A percentile compares a stretch with the other conserved stretches of the same genome.
phyloP scores from a whole-genome alignment of 2,888 invertebrate genomes.

The Drosophila seclusa region DNA sequence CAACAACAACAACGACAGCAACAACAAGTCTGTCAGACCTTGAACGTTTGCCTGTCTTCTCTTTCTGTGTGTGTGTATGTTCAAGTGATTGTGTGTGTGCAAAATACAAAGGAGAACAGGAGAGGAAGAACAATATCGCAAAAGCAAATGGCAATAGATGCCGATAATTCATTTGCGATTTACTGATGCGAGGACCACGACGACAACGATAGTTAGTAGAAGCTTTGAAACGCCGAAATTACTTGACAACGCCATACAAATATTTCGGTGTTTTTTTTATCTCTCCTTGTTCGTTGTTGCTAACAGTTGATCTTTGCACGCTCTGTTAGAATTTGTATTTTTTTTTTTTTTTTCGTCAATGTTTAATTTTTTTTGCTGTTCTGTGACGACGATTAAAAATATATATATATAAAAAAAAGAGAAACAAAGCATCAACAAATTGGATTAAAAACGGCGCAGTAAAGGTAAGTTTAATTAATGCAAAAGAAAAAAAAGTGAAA shows the following conservation, averaged over 20 bases:
- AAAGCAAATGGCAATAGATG: slow-evolving; percentile 24
- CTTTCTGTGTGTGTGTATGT: slow-evolving; percentile 15
- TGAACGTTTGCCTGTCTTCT: slow-evolving; percentile 10
- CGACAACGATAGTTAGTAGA: not conserved
- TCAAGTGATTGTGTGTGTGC: not conserved
- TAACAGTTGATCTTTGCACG: not conserved
- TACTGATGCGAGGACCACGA: slow-evolving; percentile 1
- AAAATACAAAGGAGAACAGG: not conserved
- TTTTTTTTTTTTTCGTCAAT: slow-evolving; percentile 23
- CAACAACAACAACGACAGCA: not conserved
- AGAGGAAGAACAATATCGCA: slow-evolving; percentile 13
- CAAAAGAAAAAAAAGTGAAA: not conserved
- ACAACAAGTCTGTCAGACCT: slow-evolving; percentile 27
- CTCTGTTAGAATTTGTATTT: slow-evolving; percentile 9
- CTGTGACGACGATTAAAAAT: slow-evolving; percentile 7
- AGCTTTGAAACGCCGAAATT: slow-evolving; percentile 8
- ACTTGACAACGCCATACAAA: slow-evolving; percentile 14
- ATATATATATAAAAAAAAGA: no score
- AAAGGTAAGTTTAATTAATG: slow-evolving; percentile 30
- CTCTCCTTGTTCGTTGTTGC: slow-evolving; percentile 20
- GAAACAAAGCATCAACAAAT: slow-evolving; percentile 11
- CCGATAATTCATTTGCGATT: slow-evolving; percentile 9
- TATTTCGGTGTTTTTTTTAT: slow-evolving; percentile 1
- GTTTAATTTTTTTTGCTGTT: slow-evolving; percentile 8
- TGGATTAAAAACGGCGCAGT: slow-evolving; percentile 39